A percentile compares a stretch with the other conserved stretches of the same genome.
These are phyloP conservation scores for Acromyrmex echinatior DNA, from an alignment of 1,140 invertebrate genomes.

Conservation along the genomic window DNA sequence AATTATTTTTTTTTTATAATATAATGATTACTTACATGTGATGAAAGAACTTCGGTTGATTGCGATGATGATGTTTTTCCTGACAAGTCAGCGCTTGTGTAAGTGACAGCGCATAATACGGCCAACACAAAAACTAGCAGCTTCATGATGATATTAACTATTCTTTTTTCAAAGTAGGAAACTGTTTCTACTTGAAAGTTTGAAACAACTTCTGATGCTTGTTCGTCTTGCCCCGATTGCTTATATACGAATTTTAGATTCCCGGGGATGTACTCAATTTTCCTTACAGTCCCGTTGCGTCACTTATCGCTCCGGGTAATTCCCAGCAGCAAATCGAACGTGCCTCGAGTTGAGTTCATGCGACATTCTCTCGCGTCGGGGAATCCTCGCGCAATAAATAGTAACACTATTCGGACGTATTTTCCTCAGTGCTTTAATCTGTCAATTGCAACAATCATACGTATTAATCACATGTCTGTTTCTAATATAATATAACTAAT, in stretches of 20 bases:
- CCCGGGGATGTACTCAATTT: constrained; percentile 41
- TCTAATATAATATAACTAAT: neutral
- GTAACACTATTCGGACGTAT: neutral
- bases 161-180: neutral
- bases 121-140: constrained; percentile 36
- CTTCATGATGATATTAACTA: constrained; percentile 39
- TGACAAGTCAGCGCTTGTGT: constrained; percentile 8
- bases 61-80: neutral
- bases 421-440: neutral
- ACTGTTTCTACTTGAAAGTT: constrained; percentile 28
- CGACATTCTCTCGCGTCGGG: constrained; percentile 17
- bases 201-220: constrained; percentile 45
- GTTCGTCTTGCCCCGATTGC: neutral
- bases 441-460: neutral
- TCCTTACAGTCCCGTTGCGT: neutral
- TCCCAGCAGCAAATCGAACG: constrained; percentile 3
- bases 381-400: constrained; percentile 16
- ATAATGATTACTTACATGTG: constrained; percentile 27
- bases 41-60: neutral
- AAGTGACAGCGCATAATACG: constrained; percentile 28
- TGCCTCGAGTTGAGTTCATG: constrained; percentile 15
- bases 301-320: constrained; percentile 31
- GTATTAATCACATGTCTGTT: neutral
- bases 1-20: neutral
- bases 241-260: constrained; percentile 40